Conservation (phyloP, 2,797 vertebrate species). For the Balearica regulorum region DNA sequence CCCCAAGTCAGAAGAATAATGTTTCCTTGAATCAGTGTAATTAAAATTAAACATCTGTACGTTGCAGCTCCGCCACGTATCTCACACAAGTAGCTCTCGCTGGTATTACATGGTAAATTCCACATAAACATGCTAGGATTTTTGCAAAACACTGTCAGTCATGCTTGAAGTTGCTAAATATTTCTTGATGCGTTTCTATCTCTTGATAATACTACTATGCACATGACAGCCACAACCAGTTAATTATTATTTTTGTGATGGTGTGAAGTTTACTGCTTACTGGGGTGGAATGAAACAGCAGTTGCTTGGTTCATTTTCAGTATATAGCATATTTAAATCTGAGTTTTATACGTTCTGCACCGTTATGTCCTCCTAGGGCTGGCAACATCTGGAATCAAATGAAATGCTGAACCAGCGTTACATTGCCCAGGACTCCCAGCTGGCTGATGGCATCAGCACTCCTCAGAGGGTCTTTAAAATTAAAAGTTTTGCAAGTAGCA, state of each 20-base stretch:
- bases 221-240: not conserved
- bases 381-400: not conserved
- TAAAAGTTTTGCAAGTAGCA: not conserved
- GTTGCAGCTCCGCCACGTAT: not conserved
- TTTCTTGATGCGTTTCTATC: not conserved
- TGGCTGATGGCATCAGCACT: not conserved
- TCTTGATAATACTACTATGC: not conserved
- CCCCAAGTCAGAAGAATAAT: not conserved
- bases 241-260: not conserved
- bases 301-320: not conserved
- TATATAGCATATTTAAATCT: not conserved
- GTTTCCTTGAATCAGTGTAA: conserved; percentile 22
- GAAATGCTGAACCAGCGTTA: not conserved
- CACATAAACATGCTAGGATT: not conserved
- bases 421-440: not conserved
- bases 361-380: not conserved
- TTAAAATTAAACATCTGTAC: not conserved
- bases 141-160: not conserved
- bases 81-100: not conserved
- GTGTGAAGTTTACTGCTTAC: not conserved
- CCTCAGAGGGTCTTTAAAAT: not conserved
- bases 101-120: not conserved
- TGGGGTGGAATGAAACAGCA: not conserved
- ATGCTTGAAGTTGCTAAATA: not conserved
- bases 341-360: not conserved